phyloP scores from a whole-genome alignment of 2,797 vertebrate genomes.

The Hapalemur alaotrensis region DNA sequence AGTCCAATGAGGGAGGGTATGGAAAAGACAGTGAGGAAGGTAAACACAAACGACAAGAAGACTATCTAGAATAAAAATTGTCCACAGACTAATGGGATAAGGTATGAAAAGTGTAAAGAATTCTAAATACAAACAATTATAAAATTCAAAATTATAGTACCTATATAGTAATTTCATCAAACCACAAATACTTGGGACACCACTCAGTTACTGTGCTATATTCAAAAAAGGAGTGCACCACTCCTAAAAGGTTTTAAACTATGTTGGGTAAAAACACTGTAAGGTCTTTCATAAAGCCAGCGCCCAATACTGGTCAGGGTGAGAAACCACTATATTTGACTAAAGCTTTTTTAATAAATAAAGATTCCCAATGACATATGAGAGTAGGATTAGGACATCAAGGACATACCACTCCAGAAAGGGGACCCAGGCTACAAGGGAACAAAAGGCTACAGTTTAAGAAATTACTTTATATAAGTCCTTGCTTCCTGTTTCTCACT shows the following conservation, averaged over 20 bases:
- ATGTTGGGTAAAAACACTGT: background rate
- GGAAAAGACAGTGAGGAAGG: background rate
- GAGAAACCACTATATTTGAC: background rate
- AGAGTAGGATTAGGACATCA: background rate
- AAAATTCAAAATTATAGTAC: background rate
- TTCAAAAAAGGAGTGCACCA: background rate
- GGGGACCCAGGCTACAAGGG: background rate
- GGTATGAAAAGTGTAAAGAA: background rate
- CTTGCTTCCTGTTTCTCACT: background rate
- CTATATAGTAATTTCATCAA: background rate
- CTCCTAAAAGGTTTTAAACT: background rate
- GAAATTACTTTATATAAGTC: constrained; percentile 3
- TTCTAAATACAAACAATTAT: background rate
- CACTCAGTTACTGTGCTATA: background rate
- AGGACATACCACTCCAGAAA: background rate
- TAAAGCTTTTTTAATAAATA: constrained; percentile 31
- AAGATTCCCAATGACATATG: background rate
- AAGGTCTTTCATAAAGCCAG: background rate
- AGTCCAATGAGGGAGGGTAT: background rate
- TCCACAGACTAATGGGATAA: background rate
- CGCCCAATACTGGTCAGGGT: background rate
- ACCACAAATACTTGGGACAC: background rate
- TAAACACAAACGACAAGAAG: background rate
- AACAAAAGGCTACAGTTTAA: background rate
- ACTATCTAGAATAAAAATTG: background rate